Evolutionary conservation across 1,140 invertebrate species (phyloP).

Genomic region (Scaptomyza pallida): DNA sequence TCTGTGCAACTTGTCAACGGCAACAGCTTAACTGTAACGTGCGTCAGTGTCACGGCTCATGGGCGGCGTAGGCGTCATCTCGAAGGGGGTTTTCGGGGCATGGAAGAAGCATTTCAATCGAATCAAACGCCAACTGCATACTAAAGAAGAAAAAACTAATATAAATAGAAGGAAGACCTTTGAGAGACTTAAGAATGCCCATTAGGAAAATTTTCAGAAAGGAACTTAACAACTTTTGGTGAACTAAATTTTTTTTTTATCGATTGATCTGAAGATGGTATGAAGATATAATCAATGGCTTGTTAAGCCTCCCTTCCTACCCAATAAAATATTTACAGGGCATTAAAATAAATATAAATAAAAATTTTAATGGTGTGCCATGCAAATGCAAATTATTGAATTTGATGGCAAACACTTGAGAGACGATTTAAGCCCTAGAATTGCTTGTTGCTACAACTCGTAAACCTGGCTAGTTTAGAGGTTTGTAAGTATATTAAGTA

Average conservation of each 20-base stretch:
- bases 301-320: background rate
- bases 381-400: background rate
- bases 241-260: background rate
- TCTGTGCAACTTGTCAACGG: constrained; percentile 37
- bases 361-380: background rate
- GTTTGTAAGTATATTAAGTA: background rate
- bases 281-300: too few relatives aligned
- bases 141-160: constrained; percentile 14
- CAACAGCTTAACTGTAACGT: constrained; percentile 62
- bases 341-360: constrained; percentile 1
- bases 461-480: background rate
- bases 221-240: too few relatives aligned
- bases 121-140: constrained; percentile 40
- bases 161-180: too few relatives aligned
- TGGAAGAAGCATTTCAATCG: background rate
- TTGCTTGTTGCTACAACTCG: background rate
- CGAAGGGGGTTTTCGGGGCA: background rate
- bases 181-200: too few relatives aligned
- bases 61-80: constrained; percentile 1
- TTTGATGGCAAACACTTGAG: background rate
- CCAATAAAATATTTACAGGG: background rate
- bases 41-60: constrained; percentile 48
- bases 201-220: too few relatives aligned
- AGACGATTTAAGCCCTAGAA: background rate
- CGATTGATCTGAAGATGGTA: too few relatives aligned